Conservation (phyloP, 1,140 invertebrate genomes). For the Drosophila pseudoananassae region DNA sequence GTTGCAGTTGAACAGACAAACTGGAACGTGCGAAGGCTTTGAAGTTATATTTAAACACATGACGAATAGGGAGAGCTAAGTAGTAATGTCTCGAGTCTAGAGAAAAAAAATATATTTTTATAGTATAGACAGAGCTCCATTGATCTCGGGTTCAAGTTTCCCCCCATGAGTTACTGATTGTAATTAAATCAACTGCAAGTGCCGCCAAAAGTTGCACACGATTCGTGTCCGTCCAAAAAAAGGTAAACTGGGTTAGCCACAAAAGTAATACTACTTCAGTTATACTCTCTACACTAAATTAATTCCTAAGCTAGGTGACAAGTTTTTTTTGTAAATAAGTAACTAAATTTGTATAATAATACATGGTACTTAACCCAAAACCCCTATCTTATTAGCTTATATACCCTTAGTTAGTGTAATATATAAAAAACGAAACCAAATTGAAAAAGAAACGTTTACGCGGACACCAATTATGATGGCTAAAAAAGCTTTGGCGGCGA, state of each 20-base stretch:
- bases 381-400: background rate
- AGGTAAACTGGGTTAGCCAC: conserved; percentile 23
- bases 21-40: conserved; percentile 34
- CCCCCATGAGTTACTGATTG: conserved; percentile 44
- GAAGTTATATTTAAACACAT: conserved; percentile 23
- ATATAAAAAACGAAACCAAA: conserved; percentile 33
- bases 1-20: conserved; percentile 52
- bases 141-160: conserved; percentile 73
- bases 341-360: too few species aligned
- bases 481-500: conserved; percentile 1
- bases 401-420: background rate
- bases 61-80: conserved; percentile 6
- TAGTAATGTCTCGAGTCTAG: conserved; percentile 19
- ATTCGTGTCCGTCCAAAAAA: conserved; percentile 19
- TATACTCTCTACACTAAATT: conserved; percentile 7
- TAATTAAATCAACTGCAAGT: conserved; percentile 58
- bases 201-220: conserved; percentile 45
- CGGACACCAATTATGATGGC: conserved; percentile 63
- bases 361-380: too few species aligned
- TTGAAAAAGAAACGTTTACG: conserved; percentile 38
- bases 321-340: too few species aligned
- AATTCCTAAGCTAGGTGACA: background rate
- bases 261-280: background rate
- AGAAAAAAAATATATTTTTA: conserved; percentile 16
- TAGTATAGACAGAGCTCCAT: conserved; percentile 41